Evolutionary conservation across 2,797 vertebrate genomes (phyloP), one percentile per base, ranked within the genome.

Genomic region (Spinus olivaceus): DNA sequence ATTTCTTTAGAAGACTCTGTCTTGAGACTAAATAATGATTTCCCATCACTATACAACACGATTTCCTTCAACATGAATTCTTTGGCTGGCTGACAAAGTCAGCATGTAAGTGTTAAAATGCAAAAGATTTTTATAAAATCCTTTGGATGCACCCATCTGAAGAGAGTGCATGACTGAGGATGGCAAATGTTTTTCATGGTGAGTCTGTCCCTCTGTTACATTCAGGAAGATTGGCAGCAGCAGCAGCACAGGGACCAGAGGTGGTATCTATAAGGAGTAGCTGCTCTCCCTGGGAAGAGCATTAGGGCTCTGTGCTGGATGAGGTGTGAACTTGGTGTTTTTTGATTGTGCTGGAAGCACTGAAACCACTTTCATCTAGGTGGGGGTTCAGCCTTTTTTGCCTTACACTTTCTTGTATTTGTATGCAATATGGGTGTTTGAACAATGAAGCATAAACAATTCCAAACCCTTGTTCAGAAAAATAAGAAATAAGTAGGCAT

Each of bases 341-440:
- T 88, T 51, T 51, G 67, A 71, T 49, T 86, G 49, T 71, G 80
- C 91, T 95, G 27, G 33, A 89, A 91, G 94, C 37, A 0, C 70
- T 73, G 81, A 96, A 95, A 88, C 88, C 7, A 1, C 96, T 97
- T 97, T 97, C 94, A 97, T 97, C 97, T 97, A 74, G 7, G 59
- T 95, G 94, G 96, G 96, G 35, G 94, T 96, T 97, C 86, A 61
- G 14, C 83, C 76, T 85, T 90, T 86, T 95, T 91, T 49, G 3
- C 9, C 39, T 73, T 91, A 50, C 12, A 41, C 61, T 57, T 94
- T 94, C 72, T 93, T 94, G 17, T 95, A 85, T 95, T 94, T 95
- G 67, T 91, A 83, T 91, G 95, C 86, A 85, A 30, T 66, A 28
- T 57, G 15, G 69, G 81, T 41, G 85, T 95, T 94, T 92, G 69